These are phyloP conservation scores for Chrysochloris asiatica DNA, from an alignment of 2,113 vertebrate species.

Conservation along the genomic window DNA sequence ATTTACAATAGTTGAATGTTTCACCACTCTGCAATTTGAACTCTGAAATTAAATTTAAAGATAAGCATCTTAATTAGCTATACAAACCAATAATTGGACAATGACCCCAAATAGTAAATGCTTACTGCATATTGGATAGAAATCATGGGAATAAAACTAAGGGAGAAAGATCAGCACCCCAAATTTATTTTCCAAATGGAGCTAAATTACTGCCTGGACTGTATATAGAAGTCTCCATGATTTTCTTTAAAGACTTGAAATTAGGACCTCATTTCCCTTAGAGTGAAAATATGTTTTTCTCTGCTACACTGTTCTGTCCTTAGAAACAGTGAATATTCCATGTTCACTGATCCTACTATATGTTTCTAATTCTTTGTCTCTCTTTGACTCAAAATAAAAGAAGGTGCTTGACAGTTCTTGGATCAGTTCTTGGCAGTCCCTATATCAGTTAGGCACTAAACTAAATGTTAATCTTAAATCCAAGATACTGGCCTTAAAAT, in stretches of 20 bases:
- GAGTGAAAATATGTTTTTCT: not conserved
- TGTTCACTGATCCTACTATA: not conserved
- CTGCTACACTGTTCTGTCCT: not conserved
- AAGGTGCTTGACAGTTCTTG: not conserved
- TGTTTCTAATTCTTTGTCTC: not conserved
- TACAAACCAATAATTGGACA: constrained; percentile 23
- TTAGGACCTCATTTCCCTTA: not conserved
- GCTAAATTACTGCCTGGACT: not conserved
- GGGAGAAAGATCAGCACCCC: not conserved
- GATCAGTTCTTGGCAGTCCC: not conserved
- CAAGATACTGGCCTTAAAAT: not conserved
- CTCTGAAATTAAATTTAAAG: constrained; percentile 47
- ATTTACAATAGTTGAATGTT: constrained; percentile 18
- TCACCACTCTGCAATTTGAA: not conserved
- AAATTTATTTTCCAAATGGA: not conserved
- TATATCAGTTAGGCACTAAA: not conserved
- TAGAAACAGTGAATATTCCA: not conserved
- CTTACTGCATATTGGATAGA: not conserved
- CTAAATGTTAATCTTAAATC: not conserved
- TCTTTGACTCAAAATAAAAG: not conserved
- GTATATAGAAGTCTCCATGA: not conserved
- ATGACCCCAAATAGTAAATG: not conserved
- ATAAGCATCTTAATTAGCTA: constrained; percentile 23
- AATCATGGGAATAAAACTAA: not conserved
- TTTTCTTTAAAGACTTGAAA: not conserved